Evolutionary conservation across 2,888 invertebrate genomes (phyloP).

Genomic region (Hydraecia micacea): DNA sequence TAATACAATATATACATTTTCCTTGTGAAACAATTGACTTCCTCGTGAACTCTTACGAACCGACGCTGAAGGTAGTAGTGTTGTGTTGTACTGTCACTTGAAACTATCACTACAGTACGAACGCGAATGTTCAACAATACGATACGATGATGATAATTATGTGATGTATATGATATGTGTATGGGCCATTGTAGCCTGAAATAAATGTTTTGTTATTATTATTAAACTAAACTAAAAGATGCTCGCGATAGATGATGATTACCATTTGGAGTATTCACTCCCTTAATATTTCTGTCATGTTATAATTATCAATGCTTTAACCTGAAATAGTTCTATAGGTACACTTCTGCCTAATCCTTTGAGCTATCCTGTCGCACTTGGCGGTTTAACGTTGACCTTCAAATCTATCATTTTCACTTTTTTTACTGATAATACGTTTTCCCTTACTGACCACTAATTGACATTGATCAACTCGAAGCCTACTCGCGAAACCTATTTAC

Average conservation of each 20-base stretch:
- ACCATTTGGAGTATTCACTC: neutral
- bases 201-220: neutral
- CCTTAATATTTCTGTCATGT: neutral
- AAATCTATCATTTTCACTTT: neutral
- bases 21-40: constrained; percentile 44
- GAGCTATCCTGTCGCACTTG: neutral
- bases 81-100: neutral
- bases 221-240: neutral
- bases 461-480: neutral
- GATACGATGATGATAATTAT: neutral
- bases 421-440: too few species aligned
- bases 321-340: neutral
- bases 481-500: neutral
- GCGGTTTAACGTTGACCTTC: neutral
- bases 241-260: too few species aligned
- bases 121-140: neutral
- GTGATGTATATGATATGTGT: neutral
- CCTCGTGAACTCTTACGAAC: neutral
- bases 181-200: neutral
- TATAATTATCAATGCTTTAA: neutral
- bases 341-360: neutral
- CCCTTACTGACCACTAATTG: neutral
- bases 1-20: constrained; percentile 54
- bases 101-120: constrained; percentile 6
- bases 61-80: neutral